Conservation (phyloP, 2,888 invertebrate genomes). For the Ophion obscuratus region DNA sequence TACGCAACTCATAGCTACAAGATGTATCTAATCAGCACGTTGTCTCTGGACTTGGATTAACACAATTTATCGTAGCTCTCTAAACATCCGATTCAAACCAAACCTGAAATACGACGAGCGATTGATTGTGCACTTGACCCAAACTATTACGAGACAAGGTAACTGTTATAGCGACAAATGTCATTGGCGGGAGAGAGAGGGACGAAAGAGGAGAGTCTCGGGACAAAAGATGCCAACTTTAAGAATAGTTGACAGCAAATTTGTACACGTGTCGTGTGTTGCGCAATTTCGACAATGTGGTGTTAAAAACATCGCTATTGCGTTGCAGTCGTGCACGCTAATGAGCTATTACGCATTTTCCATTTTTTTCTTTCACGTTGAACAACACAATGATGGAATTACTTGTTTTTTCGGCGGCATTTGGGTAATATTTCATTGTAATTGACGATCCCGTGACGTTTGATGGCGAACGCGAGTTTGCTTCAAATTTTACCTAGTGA, state of each 20-base stretch:
- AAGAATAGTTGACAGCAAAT: constrained; percentile 49
- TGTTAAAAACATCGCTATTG: constrained; percentile 10
- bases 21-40: constrained; percentile 21
- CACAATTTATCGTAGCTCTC: background rate
- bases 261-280: constrained; percentile 55
- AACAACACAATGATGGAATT: background rate
- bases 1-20: constrained; percentile 80
- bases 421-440: background rate
- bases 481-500: background rate
- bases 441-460: background rate
- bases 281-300: constrained; percentile 41
- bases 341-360: constrained; percentile 6
- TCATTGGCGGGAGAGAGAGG: background rate
- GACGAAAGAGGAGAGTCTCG: background rate
- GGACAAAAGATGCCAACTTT: constrained; percentile 39
- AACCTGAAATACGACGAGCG: constrained; percentile 26
- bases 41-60: background rate
- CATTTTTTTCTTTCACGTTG: constrained; percentile 1
- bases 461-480: background rate
- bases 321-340: constrained; percentile 3
- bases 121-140: background rate
- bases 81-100: background rate
- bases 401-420: background rate
- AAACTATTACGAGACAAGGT: background rate
- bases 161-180: background rate